Evolutionary conservation across 2,797 vertebrate genomes (phyloP).

Genomic region (Oryzias sinensis): DNA sequence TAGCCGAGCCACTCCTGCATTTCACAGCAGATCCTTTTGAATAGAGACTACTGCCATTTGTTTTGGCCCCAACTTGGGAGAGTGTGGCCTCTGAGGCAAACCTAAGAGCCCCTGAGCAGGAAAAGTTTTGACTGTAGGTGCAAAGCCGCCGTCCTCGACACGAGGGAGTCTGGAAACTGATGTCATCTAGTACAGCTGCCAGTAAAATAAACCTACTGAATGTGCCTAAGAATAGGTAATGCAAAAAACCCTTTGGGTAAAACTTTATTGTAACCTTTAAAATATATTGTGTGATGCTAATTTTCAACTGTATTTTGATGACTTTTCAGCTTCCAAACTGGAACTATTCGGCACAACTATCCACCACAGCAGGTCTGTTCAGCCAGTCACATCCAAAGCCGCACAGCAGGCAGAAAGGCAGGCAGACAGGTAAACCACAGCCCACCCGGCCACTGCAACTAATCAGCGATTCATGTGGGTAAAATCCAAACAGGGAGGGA

Average conservation of each 20-base stretch:
- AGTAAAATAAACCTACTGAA: conserved; percentile 8
- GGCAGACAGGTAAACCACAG: conserved; percentile 46
- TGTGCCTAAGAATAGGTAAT: background rate
- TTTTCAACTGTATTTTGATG: conserved; percentile 45
- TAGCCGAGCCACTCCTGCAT: conserved; percentile 34
- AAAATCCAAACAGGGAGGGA: conserved; percentile 43
- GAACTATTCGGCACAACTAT: conserved; percentile 54
- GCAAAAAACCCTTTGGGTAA: background rate
- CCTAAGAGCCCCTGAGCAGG: conserved; percentile 17
- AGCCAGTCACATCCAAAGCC: conserved; percentile 53
- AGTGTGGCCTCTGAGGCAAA: conserved; percentile 11
- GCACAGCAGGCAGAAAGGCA: conserved; percentile 44
- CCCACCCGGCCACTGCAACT: conserved; percentile 47
- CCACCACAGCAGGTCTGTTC: conserved; percentile 54
- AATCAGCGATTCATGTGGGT: conserved; percentile 41
- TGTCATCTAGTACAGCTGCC: conserved; percentile 65
- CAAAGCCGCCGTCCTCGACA: conserved; percentile 57
- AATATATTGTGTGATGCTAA: background rate
- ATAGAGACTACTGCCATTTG: conserved; percentile 35
- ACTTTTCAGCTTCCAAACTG: conserved; percentile 63
- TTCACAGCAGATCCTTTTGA: conserved; percentile 46
- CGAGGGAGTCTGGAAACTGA: conserved; percentile 58
- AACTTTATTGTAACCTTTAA: background rate
- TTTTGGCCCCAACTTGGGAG: conserved; percentile 21
- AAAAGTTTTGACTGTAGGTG: conserved; percentile 53